These are phyloP conservation scores for Anadara kagoshimensis DNA, from an alignment of 1,140 invertebrate genomes.

Conservation along the genomic window DNA sequence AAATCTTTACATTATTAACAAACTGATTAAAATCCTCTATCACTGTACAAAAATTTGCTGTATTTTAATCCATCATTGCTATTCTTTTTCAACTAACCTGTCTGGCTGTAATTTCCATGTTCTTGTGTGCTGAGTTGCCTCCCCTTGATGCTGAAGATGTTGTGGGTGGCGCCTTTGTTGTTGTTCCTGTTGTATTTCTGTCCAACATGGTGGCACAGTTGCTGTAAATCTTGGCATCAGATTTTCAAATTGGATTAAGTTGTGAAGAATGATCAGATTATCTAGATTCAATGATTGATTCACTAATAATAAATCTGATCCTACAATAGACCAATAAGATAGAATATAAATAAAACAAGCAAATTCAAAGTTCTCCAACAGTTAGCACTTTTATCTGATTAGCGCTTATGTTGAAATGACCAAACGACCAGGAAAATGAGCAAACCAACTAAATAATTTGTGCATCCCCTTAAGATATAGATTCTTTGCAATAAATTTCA, in stretches of 20 bases:
- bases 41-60: too few species aligned
- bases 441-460: too few species aligned
- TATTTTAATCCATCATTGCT: neutral
- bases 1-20: too few species aligned
- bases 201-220: conserved; percentile 94
- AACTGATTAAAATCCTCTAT: too few species aligned
- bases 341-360: too few species aligned
- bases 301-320: conserved; percentile 76
- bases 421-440: too few species aligned
- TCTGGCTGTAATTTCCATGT: conserved; percentile 92
- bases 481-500: too few species aligned
- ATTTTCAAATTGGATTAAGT: conserved; percentile 80
- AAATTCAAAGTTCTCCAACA: too few species aligned
- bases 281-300: conserved; percentile 76
- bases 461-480: too few species aligned
- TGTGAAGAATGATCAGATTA: conserved; percentile 78
- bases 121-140: conserved; percentile 83
- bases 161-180: conserved; percentile 88
- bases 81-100: conserved; percentile 74
- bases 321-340: conserved; percentile 39
- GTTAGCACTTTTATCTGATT: too few species aligned
- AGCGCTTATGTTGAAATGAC: too few species aligned
- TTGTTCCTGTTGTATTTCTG: conserved; percentile 91
- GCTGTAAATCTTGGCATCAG: conserved; percentile 82
- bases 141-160: conserved; percentile 83